Base-by-base conservation (phyloP, 2,888 invertebrate genomes). In the Drosophila mimetica region DNA sequence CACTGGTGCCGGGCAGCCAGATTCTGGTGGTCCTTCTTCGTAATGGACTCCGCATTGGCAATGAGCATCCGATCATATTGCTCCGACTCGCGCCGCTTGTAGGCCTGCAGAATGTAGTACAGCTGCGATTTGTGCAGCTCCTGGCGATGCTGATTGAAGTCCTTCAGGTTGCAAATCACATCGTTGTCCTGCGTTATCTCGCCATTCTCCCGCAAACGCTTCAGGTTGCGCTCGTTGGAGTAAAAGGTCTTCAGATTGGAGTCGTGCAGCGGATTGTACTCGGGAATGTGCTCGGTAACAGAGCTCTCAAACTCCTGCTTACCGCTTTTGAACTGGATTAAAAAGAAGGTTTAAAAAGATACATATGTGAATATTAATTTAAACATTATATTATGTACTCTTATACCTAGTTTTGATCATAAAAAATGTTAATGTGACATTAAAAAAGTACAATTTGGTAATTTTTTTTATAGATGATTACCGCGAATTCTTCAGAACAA, bases 131-230 rank as follows among this genome's bases (percentile, higher is more conserved):
- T 93, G 74, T 93, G 93, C 54, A 95, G 88, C 74, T 93, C 94
- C 73, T 93, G 93, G 57, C 95, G 93, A 90, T 94, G 94, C 71
- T 93, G 93, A 83, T 95, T 95, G 86, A 94, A 95, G 77, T 94
- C 94, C 70, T 93, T 93, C 16, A 94, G 88, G 1, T 93, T 93
- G 85, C 95, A 95, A 1, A 94, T 93, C 0, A 94, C 94, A 54
- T 94, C 92, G 1, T 93, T 93, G 20, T 94, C 92, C 14, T 92
- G 91, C 0, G 94, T 94, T 70, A 94, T 93, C 77, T 92, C 93
- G 1, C 94, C 94, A 4, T 93, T 92, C 11, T 90, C 69, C 41
- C 92, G 92, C 90, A 94, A 91, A 28, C 93, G 90, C 75, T 90
- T 90, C 11, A 91, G 61, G 59, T 91, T 91, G 1, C 88, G 79